phyloP scores from a whole-genome alignment of 2,888 invertebrate genomes.

The Phytoseiulus persimilis region DNA sequence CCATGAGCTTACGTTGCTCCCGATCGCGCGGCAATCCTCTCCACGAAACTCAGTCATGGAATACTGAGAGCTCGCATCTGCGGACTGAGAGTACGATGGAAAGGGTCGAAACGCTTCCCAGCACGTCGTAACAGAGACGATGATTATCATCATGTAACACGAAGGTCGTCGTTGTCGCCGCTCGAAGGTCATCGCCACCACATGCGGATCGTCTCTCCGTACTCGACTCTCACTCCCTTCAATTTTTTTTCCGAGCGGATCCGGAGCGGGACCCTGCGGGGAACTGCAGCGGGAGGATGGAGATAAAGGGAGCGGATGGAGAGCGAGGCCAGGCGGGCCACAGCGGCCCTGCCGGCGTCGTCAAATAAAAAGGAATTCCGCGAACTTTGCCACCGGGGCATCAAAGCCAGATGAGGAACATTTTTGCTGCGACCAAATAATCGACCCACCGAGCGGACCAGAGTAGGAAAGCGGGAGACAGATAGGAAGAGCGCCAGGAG shows the following conservation, averaged over 20 bases:
- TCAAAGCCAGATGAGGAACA: conserved; percentile 37
- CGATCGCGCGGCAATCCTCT: neutral
- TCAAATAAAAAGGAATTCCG: conserved; percentile 5
- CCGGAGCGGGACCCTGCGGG: neutral
- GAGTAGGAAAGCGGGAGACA: neutral
- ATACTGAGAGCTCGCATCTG: neutral
- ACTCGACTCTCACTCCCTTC: neutral
- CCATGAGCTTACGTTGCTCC: neutral
- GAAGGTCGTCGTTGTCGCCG: neutral
- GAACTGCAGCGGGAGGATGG: neutral
- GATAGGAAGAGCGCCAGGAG: neutral
- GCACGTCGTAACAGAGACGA: neutral
- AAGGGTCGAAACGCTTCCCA: neutral
- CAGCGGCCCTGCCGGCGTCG: neutral
- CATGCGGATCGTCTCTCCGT: neutral
- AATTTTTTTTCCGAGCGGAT: neutral
- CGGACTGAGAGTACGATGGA: neutral
- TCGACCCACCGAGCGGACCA: conserved; percentile 7
- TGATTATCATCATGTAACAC: neutral
- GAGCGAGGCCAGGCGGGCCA: neutral
- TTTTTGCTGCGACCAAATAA: conserved; percentile 38
- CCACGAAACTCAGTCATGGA: neutral
- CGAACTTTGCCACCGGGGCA: neutral
- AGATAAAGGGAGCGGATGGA: neutral
- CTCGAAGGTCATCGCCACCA: neutral